Evolutionary conservation across 2,797 vertebrate species (phyloP), one percentile per base, ranked within the genome.

Genomic region (Cercopithecus petaurista): DNA sequence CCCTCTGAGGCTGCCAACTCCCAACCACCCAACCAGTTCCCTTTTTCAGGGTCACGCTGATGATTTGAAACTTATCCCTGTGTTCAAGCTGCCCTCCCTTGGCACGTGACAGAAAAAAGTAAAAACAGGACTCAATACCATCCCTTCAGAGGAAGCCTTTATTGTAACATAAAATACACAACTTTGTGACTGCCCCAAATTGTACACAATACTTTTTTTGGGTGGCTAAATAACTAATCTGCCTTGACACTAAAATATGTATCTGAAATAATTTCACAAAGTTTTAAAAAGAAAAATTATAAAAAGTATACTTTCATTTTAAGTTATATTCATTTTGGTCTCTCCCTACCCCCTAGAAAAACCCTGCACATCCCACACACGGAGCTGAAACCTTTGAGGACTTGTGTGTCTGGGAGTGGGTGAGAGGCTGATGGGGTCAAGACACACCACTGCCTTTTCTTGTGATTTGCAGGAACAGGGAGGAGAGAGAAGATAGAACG

Each of bases 131-230:
- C 36, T 92, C 88, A 22, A 4, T 10, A 15, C 5, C 82, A 82
- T 95, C 72, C 82, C 85, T 96, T 89, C 46, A 95, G 84, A 79
- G 52, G 97, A 94, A 94, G 46, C 46, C 84, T 98, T 98, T 98
- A 98, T 97, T 96, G 55, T 95, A 95, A 95, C 94, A 97, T 94
- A 98, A 97, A 98, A 95, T 97, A 98, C 96, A 97, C 95, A 92
- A 77, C 92, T 82, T 91, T 55, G 89, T 96, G 97, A 94, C 82
- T 94, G 90, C 83, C 83, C 92, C 88, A 93, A 96, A 96, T 95
- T 96, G 88, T 89, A 97, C 96, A 97, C 97, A 98, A 98, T 92
- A 97, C 97, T 97, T 97, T 97, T 96, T 95, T 96, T 95, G 64
- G 93, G 83, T 96, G 89, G 77, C 93, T 96, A 91, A 76, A 92